Percentiles rank a stretch among this genome's conserved stretches.
These are phyloP conservation scores for Gymnocheta viridis DNA, from an alignment of 2,888 invertebrate genomes.

Conservation along the genomic window DNA sequence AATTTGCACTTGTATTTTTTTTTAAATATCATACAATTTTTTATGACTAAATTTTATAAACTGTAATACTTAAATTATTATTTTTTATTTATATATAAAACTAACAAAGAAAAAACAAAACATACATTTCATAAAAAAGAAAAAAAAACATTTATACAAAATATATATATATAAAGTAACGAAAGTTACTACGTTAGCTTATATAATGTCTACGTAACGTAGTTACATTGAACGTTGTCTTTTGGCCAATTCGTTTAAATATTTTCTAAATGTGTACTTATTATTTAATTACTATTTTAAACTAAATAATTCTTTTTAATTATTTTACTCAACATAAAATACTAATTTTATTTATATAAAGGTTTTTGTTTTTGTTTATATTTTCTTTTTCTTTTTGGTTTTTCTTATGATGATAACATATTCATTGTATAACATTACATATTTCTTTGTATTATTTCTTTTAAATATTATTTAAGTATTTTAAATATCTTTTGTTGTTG, in stretches of 20 bases:
- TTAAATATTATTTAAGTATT: constrained; percentile 14
- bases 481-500: constrained; percentile 35
- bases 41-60: constrained; percentile 1
- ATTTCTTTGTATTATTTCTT: constrained; percentile 65
- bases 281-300: background rate
- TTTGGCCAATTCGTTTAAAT: constrained; percentile 41
- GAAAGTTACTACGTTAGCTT: background rate
- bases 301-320: constrained; percentile 18
- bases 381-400: background rate
- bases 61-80: background rate
- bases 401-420: constrained; percentile 44
- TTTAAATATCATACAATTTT: constrained; percentile 53
- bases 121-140: background rate
- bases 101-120: constrained; percentile 44
- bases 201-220: constrained; percentile 11
- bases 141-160: constrained; percentile 30
- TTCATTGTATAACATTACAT: constrained; percentile 66
- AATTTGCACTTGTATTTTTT: constrained; percentile 53
- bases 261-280: constrained; percentile 26
- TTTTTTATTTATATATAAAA: constrained; percentile 37
- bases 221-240: constrained; percentile 11
- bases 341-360: constrained; percentile 14
- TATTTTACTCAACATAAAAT: constrained; percentile 38
- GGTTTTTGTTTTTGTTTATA: constrained; percentile 1
- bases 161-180: constrained; percentile 3